phyloP scores from a whole-genome alignment of 2,888 invertebrate genomes.

The Bimastos eiseni region DNA sequence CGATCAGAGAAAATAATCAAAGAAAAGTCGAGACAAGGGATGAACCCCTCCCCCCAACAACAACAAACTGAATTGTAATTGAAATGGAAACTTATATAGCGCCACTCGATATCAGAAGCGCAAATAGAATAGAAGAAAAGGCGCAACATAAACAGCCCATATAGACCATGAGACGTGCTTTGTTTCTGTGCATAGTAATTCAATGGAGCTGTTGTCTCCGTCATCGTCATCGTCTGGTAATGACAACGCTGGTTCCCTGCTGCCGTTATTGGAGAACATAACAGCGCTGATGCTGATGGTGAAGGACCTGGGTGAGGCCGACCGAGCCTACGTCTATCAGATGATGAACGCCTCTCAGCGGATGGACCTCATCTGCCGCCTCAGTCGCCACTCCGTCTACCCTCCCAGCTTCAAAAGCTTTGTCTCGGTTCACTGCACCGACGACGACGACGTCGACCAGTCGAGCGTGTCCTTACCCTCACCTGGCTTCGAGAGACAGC shows the following conservation, averaged over 20 bases:
- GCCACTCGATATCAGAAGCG: too few relatives aligned
- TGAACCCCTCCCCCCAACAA: too few relatives aligned
- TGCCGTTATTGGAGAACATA: neutral
- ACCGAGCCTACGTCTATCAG: conserved; percentile 6
- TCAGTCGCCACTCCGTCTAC: neutral
- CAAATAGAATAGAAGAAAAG: neutral
- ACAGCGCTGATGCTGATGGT: neutral
- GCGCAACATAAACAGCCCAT: too few relatives aligned
- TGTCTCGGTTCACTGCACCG: neutral
- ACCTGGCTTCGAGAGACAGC: neutral
- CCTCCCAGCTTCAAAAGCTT: neutral
- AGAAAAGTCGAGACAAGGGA: too few relatives aligned
- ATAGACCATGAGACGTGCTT: neutral
- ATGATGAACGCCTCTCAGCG: neutral
- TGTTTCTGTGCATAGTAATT: neutral
- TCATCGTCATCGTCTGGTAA: neutral
- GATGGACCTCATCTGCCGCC: conserved; percentile 18
- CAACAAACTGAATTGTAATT: too few relatives aligned
- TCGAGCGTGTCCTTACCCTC: neutral
- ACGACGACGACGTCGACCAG: neutral
- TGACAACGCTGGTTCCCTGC: neutral
- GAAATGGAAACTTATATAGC: too few relatives aligned
- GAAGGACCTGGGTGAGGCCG: neutral
- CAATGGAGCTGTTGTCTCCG: neutral
- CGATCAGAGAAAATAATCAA: too few relatives aligned